Percentiles rank a stretch among this genome's conserved stretches.
Conservation (phyloP, 2,113 vertebrate genomes). For the Lutjanus erythropterus region DNA sequence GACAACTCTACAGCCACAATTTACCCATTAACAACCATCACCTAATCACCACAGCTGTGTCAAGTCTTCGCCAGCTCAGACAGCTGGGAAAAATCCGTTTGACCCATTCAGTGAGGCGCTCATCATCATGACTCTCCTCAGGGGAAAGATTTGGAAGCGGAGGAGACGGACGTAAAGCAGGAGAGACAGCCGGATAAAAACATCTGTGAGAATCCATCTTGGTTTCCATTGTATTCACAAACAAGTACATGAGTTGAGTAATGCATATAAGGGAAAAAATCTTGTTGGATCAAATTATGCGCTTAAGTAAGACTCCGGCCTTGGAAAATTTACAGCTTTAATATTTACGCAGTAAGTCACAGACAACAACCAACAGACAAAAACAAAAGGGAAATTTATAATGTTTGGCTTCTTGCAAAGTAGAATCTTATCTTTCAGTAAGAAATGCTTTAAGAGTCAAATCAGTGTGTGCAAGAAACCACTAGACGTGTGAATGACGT, state of each 20-base stretch:
- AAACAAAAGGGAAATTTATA: neutral
- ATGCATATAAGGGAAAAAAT: neutral
- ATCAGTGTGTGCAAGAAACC: neutral
- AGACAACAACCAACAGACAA: slow-evolving; percentile 4
- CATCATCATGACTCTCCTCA: slow-evolving; percentile 25
- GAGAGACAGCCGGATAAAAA: slow-evolving; percentile 36
- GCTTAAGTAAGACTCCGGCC: neutral
- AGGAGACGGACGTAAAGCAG: slow-evolving; percentile 21
- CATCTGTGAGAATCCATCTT: slow-evolving; percentile 67
- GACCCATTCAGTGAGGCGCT: slow-evolving; percentile 24
- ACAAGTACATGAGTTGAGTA: slow-evolving; percentile 11
- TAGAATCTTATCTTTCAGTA: slow-evolving; percentile 1
- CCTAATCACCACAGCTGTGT: slow-evolving; percentile 68
- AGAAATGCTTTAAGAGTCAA: neutral
- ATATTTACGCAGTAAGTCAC: neutral
- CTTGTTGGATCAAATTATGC: neutral
- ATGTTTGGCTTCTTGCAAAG: neutral
- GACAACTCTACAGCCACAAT: neutral
- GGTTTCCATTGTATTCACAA: slow-evolving; percentile 37
- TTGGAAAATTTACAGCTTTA: slow-evolving; percentile 18
- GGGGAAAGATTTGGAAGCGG: slow-evolving; percentile 46
- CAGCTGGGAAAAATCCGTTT: slow-evolving; percentile 66
- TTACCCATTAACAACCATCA: slow-evolving; percentile 38
- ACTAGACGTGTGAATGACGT: neutral
- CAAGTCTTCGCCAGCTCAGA: slow-evolving; percentile 53